Evolutionary conservation across 2,113 vertebrate genomes (phyloP).

Genomic region (Cyphomyrus plagiostoma): DNA sequence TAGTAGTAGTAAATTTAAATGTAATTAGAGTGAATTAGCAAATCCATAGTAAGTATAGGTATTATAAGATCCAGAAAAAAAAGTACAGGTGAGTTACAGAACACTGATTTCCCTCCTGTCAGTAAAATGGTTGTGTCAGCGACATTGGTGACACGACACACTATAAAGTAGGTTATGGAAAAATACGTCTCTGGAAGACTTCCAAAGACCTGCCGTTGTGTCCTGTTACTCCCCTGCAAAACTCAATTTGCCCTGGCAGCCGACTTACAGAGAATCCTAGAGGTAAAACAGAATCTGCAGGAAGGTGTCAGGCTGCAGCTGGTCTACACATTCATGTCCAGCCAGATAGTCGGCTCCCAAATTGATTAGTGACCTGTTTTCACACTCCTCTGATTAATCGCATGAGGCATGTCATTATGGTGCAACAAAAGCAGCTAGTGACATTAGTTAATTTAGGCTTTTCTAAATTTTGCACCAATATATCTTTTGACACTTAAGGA

Average conservation of each 20-base stretch:
- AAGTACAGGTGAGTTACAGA: neutral
- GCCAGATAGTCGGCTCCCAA: neutral
- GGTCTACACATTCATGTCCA: neutral
- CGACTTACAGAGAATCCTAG: neutral
- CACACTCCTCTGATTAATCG: neutral
- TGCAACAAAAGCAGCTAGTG: neutral
- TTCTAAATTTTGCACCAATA: neutral
- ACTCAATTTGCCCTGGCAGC: neutral
- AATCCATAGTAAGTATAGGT: neutral
- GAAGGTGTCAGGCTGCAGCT: neutral
- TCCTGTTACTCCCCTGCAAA: neutral
- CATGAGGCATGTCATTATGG: neutral
- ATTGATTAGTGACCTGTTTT: neutral
- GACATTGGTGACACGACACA: neutral
- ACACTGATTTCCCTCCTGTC: neutral
- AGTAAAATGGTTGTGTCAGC: neutral
- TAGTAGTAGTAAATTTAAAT: neutral
- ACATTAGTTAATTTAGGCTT: neutral
- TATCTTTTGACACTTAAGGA: neutral
- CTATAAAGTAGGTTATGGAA: neutral
- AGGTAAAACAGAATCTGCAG: neutral
- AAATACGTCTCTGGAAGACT: neutral
- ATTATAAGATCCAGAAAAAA: neutral
- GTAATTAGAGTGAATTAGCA: neutral
- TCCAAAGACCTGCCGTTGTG: neutral